Evolutionary conservation across 2,888 invertebrate species (phyloP).

Genomic region (Temnothorax unifasciatus): DNA sequence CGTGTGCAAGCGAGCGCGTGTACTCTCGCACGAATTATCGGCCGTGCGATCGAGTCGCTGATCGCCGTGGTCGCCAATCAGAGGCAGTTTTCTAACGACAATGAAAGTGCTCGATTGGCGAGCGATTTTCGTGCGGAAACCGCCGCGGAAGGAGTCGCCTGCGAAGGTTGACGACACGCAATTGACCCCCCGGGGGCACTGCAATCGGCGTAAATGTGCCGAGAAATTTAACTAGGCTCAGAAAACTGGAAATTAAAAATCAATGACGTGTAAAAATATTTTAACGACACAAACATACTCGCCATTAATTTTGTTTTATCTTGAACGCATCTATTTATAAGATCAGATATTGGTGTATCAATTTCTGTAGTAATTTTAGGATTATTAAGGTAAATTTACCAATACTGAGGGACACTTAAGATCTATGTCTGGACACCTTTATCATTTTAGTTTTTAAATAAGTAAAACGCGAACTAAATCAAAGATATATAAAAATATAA

Average conservation of each 20-base stretch:
- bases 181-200: conserved; percentile 44
- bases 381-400: background rate
- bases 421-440: too few relatives aligned
- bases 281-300: background rate
- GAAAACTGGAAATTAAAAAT: background rate
- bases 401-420: too few relatives aligned
- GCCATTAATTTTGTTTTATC: background rate
- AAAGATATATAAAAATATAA: too few relatives aligned
- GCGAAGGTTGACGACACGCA: conserved; percentile 56
- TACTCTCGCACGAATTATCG: conserved; percentile 63
- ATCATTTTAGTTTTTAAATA: too few relatives aligned
- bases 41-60: conserved; percentile 54
- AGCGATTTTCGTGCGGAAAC: conserved; percentile 57
- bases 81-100: conserved; percentile 63
- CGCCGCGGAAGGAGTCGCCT: conserved; percentile 31
- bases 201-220: conserved; percentile 6
- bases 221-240: conserved; percentile 6
- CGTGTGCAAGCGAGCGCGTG: conserved; percentile 35
- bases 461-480: too few relatives aligned
- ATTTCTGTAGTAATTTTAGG: background rate
- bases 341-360: background rate
- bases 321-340: background rate
- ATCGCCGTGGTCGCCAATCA: conserved; percentile 55
- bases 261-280: background rate
- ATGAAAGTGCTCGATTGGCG: conserved; percentile 57